phyloP scores from a whole-genome alignment of 2,113 vertebrate genomes.

The Gorsachius goisagi region DNA sequence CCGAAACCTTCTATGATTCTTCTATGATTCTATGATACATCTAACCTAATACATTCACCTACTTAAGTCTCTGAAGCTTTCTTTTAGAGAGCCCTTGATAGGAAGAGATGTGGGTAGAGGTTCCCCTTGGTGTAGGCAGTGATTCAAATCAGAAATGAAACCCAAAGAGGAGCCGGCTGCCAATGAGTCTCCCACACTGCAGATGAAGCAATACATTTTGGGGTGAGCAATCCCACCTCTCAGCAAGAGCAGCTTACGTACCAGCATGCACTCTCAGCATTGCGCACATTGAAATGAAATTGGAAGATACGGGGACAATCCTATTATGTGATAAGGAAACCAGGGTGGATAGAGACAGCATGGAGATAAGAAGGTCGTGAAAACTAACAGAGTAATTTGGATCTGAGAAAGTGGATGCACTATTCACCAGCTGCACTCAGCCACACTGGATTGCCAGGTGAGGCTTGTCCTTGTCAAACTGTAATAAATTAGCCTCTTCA shows the following conservation, averaged over 20 bases:
- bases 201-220: neutral
- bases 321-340: constrained; percentile 33
- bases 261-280: neutral
- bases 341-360: neutral
- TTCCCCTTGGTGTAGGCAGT: neutral
- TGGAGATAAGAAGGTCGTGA: neutral
- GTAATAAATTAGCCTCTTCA: constrained; percentile 21
- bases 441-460: neutral
- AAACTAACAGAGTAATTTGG: constrained; percentile 19
- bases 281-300: neutral
- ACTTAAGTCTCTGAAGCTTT: neutral
- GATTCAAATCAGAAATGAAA: neutral
- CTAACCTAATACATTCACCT: neutral
- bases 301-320: neutral
- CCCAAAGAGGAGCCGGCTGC: neutral
- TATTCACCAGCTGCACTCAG: constrained; percentile 9
- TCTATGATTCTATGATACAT: no score
- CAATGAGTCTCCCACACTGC: neutral
- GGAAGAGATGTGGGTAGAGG: neutral
- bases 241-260: neutral
- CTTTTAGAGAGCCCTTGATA: neutral
- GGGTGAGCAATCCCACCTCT: neutral
- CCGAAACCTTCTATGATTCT: no score
- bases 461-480: constrained; percentile 44
- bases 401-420: neutral